Base-by-base conservation (phyloP, 2,113 vertebrate genomes). In the Hydrochoerus hydrochaeris region DNA sequence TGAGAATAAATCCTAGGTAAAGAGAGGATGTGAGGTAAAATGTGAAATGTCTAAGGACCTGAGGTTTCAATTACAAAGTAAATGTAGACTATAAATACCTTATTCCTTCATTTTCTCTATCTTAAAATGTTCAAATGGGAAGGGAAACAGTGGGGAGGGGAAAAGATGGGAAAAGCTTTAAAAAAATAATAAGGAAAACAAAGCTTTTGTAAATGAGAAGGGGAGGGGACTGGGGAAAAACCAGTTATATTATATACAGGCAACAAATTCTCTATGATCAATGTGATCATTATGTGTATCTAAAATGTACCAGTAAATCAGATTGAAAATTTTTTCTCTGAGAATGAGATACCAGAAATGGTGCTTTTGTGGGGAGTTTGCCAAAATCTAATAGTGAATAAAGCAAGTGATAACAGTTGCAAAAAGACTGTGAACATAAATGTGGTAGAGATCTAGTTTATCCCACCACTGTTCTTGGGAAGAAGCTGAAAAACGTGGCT, bases 1-100 rank as follows among this genome's bases (percentile, higher is more conserved):
- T 14, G 16, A 97, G 24, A 96, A 60, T 22, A 69, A 94, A n/a
- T 88, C n/a, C n/a, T 62, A 89, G 11, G 32, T 85, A 75, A 77
- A 90, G 54, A 77, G 60, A 77, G 19, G 20, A 67, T 46, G 32
- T 41, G 14, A 86, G 26, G n/a, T 83, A 86, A 82, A 46, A 24
- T 26, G n/a, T 71, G 71, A 73, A 24, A 73, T 44, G 38, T 91
- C 2, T 46, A 93, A 63, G 49, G 63, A 93, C 46, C 86, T 91
- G 26, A 69, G 14, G 35, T 91, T 77, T 93, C 35, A 95, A 32
- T 69, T 65, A 78, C 54, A 84, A 96, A 65, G 67, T 46, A 57
- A 52, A 87, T 54, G 24, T 49, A 93, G 57, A 93, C 49, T n/a
- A 62, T 54, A 6, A 89, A 78, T 96, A 85, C 32, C 17, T 4